Base-by-base conservation (phyloP, 2,113 vertebrate genomes). In the Phoenicopterus ruber region DNA sequence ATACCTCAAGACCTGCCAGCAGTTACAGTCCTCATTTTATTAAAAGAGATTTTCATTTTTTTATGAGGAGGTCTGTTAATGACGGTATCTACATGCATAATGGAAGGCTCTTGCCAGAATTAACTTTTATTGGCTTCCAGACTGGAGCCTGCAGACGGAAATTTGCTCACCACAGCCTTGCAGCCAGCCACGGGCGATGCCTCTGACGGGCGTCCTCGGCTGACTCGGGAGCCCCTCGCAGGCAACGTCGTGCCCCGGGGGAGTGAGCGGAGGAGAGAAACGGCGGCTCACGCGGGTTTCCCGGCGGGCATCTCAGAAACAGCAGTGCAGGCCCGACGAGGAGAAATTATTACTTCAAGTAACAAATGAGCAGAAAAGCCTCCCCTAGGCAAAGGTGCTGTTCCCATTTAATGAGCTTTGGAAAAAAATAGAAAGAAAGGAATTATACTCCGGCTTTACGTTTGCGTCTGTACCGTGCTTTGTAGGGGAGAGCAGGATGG, bases 321-420 rank as follows among this genome's bases (percentile, higher is more conserved):
- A 73, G 92, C 87, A n/a, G 26, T 5, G 9, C 92, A 40, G 67
- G 82, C 81, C 84, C 22, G 52, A 38, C 58, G 4, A 62, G 95
- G 92, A 28, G 77, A 70, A 77, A 88, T 88, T 54, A 80, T 26
- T 67, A 71, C 78, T 90, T 69, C 54, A 5, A 92, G 78, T 72
- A 69, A 78, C 62, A 86, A 90, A 92, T 46, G 93, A 96, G 55
- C 82, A 91, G 90, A 95, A 96, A 93, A 81, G 47, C 85, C 59
- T 80, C 79, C 90, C 71, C 17, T 3, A 8, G 93, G 94, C 73
- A 1, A 88, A 80, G 83, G 78, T 29, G 84, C 84, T 62, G 67
- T 25, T 94, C 62, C 73, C 71, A 21, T 10, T 4, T 73, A 57
- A 93, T 88, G 44, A 90, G 67, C 76, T 80, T 47, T 29, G 55